Evolutionary conservation across 2,113 vertebrate genomes (phyloP).

Genomic region (Corvus cornix): DNA sequence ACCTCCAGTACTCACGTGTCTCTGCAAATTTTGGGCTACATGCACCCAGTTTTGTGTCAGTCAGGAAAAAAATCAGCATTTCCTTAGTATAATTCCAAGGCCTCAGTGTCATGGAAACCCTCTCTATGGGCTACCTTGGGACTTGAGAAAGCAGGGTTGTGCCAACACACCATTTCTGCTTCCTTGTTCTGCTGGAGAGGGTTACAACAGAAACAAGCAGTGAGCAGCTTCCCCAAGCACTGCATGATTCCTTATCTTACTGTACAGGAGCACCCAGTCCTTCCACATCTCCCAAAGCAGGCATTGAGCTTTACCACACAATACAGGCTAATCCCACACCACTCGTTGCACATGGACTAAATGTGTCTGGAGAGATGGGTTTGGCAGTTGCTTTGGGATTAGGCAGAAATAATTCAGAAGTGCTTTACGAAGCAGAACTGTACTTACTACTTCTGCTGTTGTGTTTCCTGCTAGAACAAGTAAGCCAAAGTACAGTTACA

Average conservation of each 20-base stretch:
- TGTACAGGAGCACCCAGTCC: neutral
- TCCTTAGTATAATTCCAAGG: neutral
- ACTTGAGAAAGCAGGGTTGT: neutral
- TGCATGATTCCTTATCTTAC: neutral
- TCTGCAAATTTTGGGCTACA: neutral
- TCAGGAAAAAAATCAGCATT: neutral
- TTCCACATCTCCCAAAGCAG: neutral
- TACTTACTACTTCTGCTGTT: neutral
- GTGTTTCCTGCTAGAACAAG: neutral
- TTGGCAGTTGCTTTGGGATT: conserved; percentile 2
- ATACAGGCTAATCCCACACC: neutral
- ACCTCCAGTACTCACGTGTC: neutral
- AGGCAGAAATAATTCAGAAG: conserved; percentile 6
- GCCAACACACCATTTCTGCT: neutral
- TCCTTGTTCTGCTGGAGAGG: neutral
- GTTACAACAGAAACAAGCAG: neutral
- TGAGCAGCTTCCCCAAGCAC: neutral
- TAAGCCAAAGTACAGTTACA: neutral
- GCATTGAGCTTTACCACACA: neutral
- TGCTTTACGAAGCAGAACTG: conserved; percentile 10
- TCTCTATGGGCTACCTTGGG: neutral
- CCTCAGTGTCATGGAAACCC: neutral
- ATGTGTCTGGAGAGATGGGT: neutral
- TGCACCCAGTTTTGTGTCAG: neutral
- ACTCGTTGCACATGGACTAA: neutral